Conservation (phyloP, 2,113 vertebrate species). For the Hippolais icterina region DNA sequence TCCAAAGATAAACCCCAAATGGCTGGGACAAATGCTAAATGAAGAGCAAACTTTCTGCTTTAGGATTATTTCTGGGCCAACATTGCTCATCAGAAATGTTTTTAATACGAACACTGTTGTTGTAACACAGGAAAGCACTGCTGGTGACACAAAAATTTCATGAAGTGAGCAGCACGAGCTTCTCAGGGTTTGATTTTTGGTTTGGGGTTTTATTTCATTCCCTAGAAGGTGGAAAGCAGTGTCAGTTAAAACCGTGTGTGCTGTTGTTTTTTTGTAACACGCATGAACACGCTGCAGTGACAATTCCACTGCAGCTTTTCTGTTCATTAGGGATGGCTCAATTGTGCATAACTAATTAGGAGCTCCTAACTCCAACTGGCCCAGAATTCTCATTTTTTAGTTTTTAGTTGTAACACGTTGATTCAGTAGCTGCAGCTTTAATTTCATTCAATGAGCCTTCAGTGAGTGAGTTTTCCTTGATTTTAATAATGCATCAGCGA, state of each 20-base stretch:
- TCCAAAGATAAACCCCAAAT: neutral
- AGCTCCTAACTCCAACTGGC: neutral
- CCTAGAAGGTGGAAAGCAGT: neutral
- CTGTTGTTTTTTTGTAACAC: neutral
- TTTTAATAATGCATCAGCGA: neutral
- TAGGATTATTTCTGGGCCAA: neutral
- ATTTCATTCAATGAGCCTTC: neutral
- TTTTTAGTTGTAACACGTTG: neutral
- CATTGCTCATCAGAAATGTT: neutral
- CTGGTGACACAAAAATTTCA: neutral
- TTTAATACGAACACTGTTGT: neutral
- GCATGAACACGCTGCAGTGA: fast-evolving
- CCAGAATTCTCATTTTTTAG: neutral
- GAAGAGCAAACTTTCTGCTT: neutral
- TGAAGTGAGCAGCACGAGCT: neutral
- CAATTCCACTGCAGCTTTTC: neutral
- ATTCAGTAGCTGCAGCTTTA: neutral
- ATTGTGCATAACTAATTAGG: neutral
- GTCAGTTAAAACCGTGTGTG: neutral
- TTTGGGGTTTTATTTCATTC: neutral
- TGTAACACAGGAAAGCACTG: neutral
- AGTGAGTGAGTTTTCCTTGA: neutral
- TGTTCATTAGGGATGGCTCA: neutral
- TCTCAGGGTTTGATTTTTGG: neutral
- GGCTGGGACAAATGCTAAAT: neutral